Percentiles rank a stretch among this genome's conserved stretches.
Conservation (phyloP, 2,113 vertebrate species). For the Hydrochoerus hydrochaeris region DNA sequence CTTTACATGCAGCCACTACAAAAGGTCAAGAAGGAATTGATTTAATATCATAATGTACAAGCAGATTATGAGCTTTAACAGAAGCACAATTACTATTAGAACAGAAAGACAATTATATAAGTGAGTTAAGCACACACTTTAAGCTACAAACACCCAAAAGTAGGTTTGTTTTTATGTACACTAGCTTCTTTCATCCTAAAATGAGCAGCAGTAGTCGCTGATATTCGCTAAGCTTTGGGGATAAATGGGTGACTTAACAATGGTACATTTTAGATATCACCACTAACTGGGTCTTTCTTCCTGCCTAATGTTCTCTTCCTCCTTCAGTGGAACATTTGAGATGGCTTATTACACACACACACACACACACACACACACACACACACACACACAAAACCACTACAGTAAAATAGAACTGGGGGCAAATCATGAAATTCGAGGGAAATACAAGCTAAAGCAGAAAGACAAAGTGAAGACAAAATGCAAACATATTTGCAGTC, state of each 20-base stretch:
- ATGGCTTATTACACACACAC: neutral
- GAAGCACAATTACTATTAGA: neutral
- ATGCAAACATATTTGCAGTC: neutral
- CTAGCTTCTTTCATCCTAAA: neutral
- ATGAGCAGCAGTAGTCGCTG: neutral
- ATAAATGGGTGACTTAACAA: neutral
- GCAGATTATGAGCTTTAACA: neutral
- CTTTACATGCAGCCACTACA: too few relatives aligned
- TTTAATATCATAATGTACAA: neutral
- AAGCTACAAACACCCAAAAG: neutral
- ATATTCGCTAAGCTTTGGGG: neutral
- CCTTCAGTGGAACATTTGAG: neutral
- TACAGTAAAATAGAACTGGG: neutral
- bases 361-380: too few relatives aligned
- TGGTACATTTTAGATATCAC: neutral
- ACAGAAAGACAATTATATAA: neutral
- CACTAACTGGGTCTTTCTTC: neutral
- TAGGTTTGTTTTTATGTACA: neutral
- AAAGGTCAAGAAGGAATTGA: too few relatives aligned
- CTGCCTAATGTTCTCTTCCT: neutral
- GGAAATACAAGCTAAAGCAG: neutral
- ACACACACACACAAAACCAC: too few relatives aligned
- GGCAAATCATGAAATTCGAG: neutral
- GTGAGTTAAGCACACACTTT: neutral
- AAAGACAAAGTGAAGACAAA: slow-evolving; percentile 39